Base-by-base conservation (phyloP, 2,888 invertebrate genomes). In the Odontomyia ornata region DNA sequence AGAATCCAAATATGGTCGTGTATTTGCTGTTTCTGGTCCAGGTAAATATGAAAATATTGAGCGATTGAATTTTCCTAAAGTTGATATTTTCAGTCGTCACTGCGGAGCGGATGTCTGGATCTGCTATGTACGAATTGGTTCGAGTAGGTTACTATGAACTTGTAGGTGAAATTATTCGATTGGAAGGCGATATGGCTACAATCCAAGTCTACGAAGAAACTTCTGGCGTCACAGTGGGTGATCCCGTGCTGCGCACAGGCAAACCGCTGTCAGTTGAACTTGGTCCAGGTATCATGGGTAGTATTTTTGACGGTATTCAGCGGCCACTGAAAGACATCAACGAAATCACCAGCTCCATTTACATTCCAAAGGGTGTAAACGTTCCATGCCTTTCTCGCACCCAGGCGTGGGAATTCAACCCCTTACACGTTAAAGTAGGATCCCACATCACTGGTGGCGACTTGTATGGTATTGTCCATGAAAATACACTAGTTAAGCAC, bases 221-320 rank as follows among this genome's bases (percentile, higher is more conserved):
- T 82, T 98, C 99, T 72, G 99, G 99, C 82, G 99, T 99, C 60
- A 99, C 99, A 3, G 99, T 99, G 13, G 99, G 99, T 36, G 99
- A 99, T 89, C 99, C 99, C 75, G 99, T 99, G 23, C 89, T 99
- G 81, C 91, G 99, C 83, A 99, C 99, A 0, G 99, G 99, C 81
- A 99, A 99, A 88, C 99, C 99, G 0, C 89, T 99, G 76, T 99
- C 99, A 5, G 99, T 99, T 52, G 99, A 99, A 87, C 89, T 99
- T 77, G 99, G 99, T 7, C 99, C 99, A 72, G 99, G 99, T 84
- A 99, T 99, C 87, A 93, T 99, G 91, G 97, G 97, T 81, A 97
- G 97, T 86, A 99, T 99, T 89, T 99, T 99, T 89, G 99, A 99
- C 89, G 99, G 99, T 89, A 99, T 99, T 88, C 99, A 99, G 88